Evolutionary conservation across 2,113 vertebrate species (phyloP), one percentile per base, ranked within the genome.

Genomic region (Cyanoderma ruficeps): DNA sequence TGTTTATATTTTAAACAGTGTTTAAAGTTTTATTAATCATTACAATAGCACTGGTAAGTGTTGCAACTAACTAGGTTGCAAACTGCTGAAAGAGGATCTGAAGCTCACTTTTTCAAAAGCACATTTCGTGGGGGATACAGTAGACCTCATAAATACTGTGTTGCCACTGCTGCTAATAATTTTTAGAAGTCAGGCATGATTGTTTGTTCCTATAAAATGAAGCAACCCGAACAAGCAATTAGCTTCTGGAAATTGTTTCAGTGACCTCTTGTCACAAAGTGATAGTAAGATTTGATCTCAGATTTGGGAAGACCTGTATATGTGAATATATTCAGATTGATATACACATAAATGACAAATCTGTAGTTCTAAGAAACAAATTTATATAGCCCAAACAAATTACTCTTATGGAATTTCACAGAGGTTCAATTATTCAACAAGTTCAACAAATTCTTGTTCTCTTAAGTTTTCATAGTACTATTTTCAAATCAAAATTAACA

Each of bases 41-140:
- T 56, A 13, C 4, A 21, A 21, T 31, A 37, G 4, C 11, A 9
- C 12, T 64, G n/a, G 8, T 49, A 74, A 41, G 3, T 53, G 15
- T 59, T 31, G 9, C 2, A 15, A 25, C 25, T 67, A 15, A 25
- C 25, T 67, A 20, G 19, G 8, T 56, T 67, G 60, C 53, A 72
- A 65, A 19, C 1, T 11, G 49, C 4, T 9, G 8, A 52, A 76
- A 41, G n/a, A 55, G 30, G 27, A 46, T 37, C 20, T 52, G 16
- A 53, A 10, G 30, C 46, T 61, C 28, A 47, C 4, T 42, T 59
- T 77, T 78, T 37, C 31, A 35, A 57, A 75, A 81, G 41, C 21
- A 22, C 2, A 0, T 7, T 7, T 28, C 13, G 41, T 46, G 20
- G 25, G 25, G 12, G 25, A 21, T 44, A 1, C 0, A 7, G 16